Evolutionary conservation across 2,888 invertebrate species (phyloP), one percentile per base, ranked within the genome.

Genomic region (Polydrusus cervinus): DNA sequence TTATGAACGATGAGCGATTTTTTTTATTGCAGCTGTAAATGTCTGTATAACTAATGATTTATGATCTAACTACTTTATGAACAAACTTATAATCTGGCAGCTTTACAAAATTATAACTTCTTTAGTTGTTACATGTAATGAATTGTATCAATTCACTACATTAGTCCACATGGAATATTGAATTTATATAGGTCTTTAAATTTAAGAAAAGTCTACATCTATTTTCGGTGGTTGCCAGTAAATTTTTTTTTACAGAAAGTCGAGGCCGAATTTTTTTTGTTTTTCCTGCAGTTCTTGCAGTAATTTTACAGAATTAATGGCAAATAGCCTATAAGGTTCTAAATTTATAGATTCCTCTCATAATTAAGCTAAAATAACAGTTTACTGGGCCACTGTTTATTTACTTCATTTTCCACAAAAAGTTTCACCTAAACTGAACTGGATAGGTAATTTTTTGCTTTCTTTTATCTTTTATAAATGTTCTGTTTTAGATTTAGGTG

Each of bases 131-230:
- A 25, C 34, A 11, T 34, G 8, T 45, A 16, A 45, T 70, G 62
- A 40, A 74, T 74, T 74, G 74, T 64, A 69, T 74, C 69, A 74
- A 74, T 74, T 74, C 74, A 51, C 40, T 45, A 30, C n/a, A n/a
- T 60, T 34, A 16, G 34, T 60, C 7, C 1, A 38, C 18, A 16
- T 60, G 57, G 57, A 16, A 38, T 34, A 55, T 55, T 38, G 3
- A 53, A 53, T 25, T 51, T 53, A 10, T 53, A 20, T 25, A 47
- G 14, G 47, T 16, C 47, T 30, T 53, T 53, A 7, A 51, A 51
- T 57, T 55, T 53, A n/a, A 25, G n/a, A 30, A 57, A 51, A 51
- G 18, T 11, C 45, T 20, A 30, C 34, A 10, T 60, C 2, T 30
- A 14, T 34, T 55, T 53, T 14, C 34, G 18, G 57, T 60, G 18